These are phyloP conservation scores for Propsilocerus akamusi DNA, from an alignment of 1,140 invertebrate genomes.

Conservation along the genomic window DNA sequence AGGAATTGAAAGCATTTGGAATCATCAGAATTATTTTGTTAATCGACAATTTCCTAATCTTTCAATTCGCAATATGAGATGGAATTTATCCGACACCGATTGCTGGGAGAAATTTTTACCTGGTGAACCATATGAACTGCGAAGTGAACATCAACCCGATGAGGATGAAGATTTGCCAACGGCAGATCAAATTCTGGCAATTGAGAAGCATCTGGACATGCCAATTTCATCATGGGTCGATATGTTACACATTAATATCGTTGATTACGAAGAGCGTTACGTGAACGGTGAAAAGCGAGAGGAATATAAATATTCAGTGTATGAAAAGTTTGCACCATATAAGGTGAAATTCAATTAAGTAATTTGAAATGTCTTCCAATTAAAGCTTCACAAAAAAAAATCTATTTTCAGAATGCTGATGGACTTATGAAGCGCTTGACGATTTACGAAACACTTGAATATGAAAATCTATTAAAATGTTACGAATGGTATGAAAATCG, in stretches of 20 bases:
- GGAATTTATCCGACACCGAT: conserved; percentile 33
- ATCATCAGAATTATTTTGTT: conserved; percentile 72
- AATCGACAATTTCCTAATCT: conserved; percentile 7
- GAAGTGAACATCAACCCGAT: conserved; percentile 20
- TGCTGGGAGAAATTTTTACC: conserved; percentile 52
- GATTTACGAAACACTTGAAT: conserved; percentile 46
- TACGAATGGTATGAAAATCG: conserved; percentile 55
- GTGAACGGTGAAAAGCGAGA: conserved; percentile 49
- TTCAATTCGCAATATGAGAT: conserved; percentile 43
- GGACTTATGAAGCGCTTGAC: conserved; percentile 48
- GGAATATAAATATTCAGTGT: conserved; percentile 51
- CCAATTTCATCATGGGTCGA: conserved; percentile 56
- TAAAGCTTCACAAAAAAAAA: neutral
- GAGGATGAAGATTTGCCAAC: conserved; percentile 27
- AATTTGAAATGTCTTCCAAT: neutral
- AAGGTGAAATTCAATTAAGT: conserved; percentile 28
- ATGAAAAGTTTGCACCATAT: conserved; percentile 64
- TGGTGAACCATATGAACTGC: conserved; percentile 35
- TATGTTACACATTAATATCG: conserved; percentile 40
- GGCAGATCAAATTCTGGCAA: conserved; percentile 25
- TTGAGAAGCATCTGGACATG: conserved; percentile 61
- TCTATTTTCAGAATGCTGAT: conserved; percentile 5
- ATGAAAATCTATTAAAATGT: conserved; percentile 30
- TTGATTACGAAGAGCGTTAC: conserved; percentile 55
- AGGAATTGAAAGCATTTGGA: conserved; percentile 69